Base-by-base conservation (phyloP, 2,888 invertebrate genomes). In the Hypolimnas misippus region DNA sequence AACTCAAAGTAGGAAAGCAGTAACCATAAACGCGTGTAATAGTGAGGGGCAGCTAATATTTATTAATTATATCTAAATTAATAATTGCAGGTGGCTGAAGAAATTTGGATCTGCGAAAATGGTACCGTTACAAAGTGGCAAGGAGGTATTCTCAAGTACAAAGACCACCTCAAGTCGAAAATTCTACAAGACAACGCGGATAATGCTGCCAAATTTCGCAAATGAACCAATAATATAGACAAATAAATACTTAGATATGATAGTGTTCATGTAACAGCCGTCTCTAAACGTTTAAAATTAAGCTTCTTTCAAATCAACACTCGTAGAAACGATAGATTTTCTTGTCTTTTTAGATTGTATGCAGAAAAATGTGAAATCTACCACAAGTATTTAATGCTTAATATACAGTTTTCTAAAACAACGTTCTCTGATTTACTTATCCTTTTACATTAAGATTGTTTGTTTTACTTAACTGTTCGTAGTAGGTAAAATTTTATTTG, bases 81-180 rank as follows among this genome's bases (percentile, higher is more conserved):
- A 44, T 19, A n/a, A 7, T 17, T 31, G n/a, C 78, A 99, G 98
- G 99, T 99, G 33, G 99, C 99, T 8, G 96, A 99, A 85, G 98
- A 98, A 89, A 99, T 99, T 84, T 99, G 99, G 99, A 96, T 99
- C 49, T 99, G 99, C 86, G 99, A 99, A 86, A 97, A 99, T 70
- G 97, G 96, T 77, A 95, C 96, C 3, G 96, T 98, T 58, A 99
- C 98, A 25, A 98, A 99, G 88, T 99, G 99, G 98, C 95, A 97
- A 72, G 98, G 99, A 14, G 97, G 96, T 79, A 99, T 99, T 92
- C 94, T 97, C 77, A 95, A 96, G 66, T 99, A 99, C 93, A 99
- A 99, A 92, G 97, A 98, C 79, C 96, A 97, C 82, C 93, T 99
- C 70, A 97, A 98, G 82, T 94, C 94, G 63, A 97, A 97, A 87